phyloP scores from a whole-genome alignment of 2,888 invertebrate species.

The Caenorhabditis afra region DNA sequence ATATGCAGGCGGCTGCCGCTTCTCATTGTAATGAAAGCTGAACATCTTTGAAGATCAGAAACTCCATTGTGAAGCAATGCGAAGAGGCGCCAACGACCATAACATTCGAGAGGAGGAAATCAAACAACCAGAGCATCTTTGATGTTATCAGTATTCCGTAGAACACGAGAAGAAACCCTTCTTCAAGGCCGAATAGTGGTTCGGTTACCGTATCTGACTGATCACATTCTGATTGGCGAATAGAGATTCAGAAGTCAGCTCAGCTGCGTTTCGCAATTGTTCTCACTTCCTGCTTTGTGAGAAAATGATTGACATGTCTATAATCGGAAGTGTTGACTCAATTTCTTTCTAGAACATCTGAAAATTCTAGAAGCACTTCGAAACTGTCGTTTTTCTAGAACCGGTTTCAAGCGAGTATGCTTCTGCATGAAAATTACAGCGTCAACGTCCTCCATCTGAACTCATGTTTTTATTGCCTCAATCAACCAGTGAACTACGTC shows the following conservation, averaged over 20 bases:
- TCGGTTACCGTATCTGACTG: background rate
- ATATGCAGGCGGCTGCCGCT: background rate
- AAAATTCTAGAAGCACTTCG: slow-evolving; percentile 37
- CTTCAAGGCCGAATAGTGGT: too few relatives aligned
- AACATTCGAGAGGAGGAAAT: background rate
- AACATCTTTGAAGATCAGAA: slow-evolving; percentile 37
- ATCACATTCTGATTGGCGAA: slow-evolving; percentile 11
- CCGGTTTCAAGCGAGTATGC: slow-evolving; percentile 19
- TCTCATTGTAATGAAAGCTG: background rate
- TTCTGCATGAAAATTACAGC: slow-evolving; percentile 27
- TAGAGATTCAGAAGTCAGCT: background rate
- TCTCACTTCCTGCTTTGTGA: background rate
- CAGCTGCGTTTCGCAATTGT: slow-evolving; percentile 2
- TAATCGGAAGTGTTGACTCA: slow-evolving; percentile 23
- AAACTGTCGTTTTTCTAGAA: slow-evolving; percentile 19
- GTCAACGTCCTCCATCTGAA: slow-evolving; percentile 19
- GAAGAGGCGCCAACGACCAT: background rate
- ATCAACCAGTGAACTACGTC: background rate
- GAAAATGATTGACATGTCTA: slow-evolving; percentile 23
- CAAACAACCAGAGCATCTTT: slow-evolving; percentile 4
- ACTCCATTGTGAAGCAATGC: slow-evolving; percentile 8
- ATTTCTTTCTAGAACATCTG: slow-evolving; percentile 8
- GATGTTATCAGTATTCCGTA: slow-evolving; percentile 2
- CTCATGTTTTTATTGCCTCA: slow-evolving; percentile 25
- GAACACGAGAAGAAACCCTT: slow-evolving; percentile 4